phyloP scores from a whole-genome alignment of 2,113 vertebrate species.

The Echinops telfairi region DNA sequence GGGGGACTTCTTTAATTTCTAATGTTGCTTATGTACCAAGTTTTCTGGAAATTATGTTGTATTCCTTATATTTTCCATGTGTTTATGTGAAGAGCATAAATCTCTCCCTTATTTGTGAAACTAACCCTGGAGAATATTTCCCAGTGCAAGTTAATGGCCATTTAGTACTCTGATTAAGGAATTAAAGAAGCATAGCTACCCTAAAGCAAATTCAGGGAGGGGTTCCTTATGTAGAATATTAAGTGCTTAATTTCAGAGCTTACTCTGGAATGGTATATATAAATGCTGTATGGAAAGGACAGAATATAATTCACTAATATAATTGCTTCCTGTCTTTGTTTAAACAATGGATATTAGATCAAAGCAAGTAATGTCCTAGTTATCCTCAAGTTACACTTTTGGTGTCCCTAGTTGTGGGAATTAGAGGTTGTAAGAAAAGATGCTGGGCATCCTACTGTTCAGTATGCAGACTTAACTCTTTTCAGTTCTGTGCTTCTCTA shows the following conservation, averaged over 20 bases:
- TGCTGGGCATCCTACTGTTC: background rate
- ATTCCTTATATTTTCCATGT: background rate
- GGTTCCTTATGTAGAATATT: background rate
- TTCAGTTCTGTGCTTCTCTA: background rate
- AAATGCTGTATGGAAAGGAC: background rate
- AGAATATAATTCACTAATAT: background rate
- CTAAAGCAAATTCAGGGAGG: conserved; percentile 1
- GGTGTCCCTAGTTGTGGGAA: background rate
- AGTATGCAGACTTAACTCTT: background rate
- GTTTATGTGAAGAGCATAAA: background rate
- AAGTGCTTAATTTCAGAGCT: conserved; percentile 29
- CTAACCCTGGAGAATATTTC: conserved; percentile 16
- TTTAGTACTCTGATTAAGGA: conserved; percentile 45
- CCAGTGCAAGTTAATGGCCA: conserved; percentile 10
- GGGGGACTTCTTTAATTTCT: background rate
- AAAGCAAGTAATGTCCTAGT: background rate
- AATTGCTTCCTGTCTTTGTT: background rate
- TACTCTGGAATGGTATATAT: background rate
- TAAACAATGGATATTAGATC: background rate
- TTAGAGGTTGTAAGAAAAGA: background rate
- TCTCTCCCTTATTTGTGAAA: conserved; percentile 26
- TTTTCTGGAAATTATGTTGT: conserved; percentile 15
- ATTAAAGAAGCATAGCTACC: conserved; percentile 1
- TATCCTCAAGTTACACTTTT: background rate
- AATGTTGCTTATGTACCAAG: background rate